Percentiles rank a stretch among this genome's conserved stretches.
Evolutionary conservation across 1,140 invertebrate genomes (phyloP).

Genomic region (Nymphalis io): DNA sequence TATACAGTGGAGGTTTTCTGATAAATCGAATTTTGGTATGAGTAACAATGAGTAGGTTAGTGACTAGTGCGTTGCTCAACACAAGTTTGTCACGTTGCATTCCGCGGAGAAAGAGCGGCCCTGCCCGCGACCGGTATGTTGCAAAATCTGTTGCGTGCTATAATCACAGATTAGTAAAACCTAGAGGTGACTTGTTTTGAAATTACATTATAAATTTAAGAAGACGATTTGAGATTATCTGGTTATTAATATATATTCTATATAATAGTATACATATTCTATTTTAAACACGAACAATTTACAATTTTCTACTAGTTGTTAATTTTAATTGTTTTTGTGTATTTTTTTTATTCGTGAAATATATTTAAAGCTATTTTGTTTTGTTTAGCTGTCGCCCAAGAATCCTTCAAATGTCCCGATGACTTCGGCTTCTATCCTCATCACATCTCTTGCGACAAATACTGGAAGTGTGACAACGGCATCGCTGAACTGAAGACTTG

Average conservation of each 20-base stretch:
- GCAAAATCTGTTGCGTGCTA: slow-evolving; percentile 57
- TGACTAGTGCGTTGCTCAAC: slow-evolving; percentile 48
- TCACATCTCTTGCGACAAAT: slow-evolving; percentile 94
- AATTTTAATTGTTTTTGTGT: too few relatives aligned
- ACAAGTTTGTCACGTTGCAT: slow-evolving; percentile 58
- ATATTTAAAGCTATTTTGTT: slow-evolving; percentile 43
- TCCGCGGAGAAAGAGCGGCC: slow-evolving; percentile 70
- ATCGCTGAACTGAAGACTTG: slow-evolving; percentile 94
- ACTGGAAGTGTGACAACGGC: slow-evolving; percentile 96
- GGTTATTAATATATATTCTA: too few relatives aligned
- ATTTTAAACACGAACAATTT: too few relatives aligned
- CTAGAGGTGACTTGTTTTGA: slow-evolving; percentile 52
- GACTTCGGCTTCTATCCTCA: slow-evolving; percentile 97
- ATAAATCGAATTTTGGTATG: not conserved
- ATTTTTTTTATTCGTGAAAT: not conserved
- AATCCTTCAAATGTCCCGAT: slow-evolving; percentile 95
- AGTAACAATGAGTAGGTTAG: slow-evolving; percentile 38
- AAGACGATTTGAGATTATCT: slow-evolving; percentile 20
- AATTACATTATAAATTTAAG: slow-evolving; percentile 68
- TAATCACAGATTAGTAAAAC: slow-evolving; percentile 58
- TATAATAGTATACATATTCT: too few relatives aligned
- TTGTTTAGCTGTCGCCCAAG: slow-evolving; percentile 85
- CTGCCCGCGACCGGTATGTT: slow-evolving; percentile 60
- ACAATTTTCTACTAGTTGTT: too few relatives aligned
- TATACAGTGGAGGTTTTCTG: not conserved